These are phyloP conservation scores for Pseudopleuronectes americanus DNA, from an alignment of 2,797 vertebrate genomes.

Conservation along the genomic window DNA sequence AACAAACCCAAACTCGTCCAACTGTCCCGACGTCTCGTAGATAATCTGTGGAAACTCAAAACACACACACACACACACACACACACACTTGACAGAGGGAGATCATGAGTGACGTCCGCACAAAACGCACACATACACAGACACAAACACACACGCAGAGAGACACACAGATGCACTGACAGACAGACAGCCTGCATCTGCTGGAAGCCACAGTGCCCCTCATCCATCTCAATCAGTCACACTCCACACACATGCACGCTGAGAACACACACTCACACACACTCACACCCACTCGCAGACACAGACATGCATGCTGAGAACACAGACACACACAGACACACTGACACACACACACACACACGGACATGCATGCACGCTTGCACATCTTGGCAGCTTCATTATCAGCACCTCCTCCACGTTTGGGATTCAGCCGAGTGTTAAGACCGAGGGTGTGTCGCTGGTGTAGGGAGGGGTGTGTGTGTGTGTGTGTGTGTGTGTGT, in stretches of 20 bases:
- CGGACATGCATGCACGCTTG: conserved; percentile 12
- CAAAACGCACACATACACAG: conserved; percentile 17
- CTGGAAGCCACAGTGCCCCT: conserved; percentile 57
- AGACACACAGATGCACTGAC: conserved; percentile 66
- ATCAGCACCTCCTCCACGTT: conserved; percentile 50
- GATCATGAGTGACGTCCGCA: too few species aligned
- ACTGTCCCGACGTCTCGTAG: conserved; percentile 11
- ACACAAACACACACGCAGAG: conserved; percentile 27
- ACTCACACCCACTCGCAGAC: conserved; percentile 2
- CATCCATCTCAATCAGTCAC: conserved; percentile 71
- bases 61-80: conserved; percentile 11
- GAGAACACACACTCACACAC: conserved; percentile 1
- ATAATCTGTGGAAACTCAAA: conserved; percentile 19
- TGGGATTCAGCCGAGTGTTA: conserved; percentile 40
- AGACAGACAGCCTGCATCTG: conserved; percentile 68
- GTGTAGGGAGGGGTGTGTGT: not conserved
- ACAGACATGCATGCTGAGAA: too few species aligned
- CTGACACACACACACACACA: conserved; percentile 25
- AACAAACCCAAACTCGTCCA: not conserved
- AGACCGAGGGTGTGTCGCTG: conserved; percentile 6
- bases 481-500: not conserved
- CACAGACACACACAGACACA: conserved; percentile 22
- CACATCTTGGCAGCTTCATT: conserved; percentile 49
- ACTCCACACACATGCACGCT: conserved; percentile 14
- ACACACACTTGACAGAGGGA: not conserved